Percentiles rank a stretch among this genome's conserved stretches.
phyloP scores from a whole-genome alignment of 2,113 vertebrate genomes.

The Hydropotes inermis region DNA sequence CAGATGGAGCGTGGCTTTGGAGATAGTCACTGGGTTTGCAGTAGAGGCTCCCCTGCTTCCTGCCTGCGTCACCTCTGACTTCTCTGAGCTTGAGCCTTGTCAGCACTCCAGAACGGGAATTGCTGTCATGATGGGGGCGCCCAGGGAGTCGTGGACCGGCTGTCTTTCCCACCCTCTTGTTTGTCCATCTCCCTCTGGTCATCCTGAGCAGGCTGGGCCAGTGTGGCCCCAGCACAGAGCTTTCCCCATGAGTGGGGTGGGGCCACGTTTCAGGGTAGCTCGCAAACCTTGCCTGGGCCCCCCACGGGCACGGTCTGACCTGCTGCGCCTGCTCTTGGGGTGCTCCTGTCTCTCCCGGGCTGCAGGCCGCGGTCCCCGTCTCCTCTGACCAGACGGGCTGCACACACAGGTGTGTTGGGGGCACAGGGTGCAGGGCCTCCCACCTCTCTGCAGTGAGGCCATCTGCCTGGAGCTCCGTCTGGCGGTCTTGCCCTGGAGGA shows the following conservation, averaged over 20 bases:
- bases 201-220: background rate
- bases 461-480: background rate
- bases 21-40: background rate
- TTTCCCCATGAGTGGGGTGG: no score
- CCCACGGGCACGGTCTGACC: background rate
- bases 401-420: no score
- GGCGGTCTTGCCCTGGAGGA: accelerated
- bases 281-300: background rate
- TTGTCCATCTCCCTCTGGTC: background rate
- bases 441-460: background rate
- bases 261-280: background rate
- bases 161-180: background rate
- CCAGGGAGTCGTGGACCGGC: background rate
- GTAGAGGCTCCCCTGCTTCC: background rate
- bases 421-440: background rate
- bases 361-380: background rate
- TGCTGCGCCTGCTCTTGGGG: background rate
- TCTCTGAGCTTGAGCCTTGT: background rate
- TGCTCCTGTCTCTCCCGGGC: background rate
- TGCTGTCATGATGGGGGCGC: background rate
- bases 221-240: background rate
- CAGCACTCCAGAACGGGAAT: background rate
- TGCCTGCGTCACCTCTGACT: background rate
- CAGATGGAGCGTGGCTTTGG: background rate
- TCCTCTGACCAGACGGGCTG: background rate